A percentile compares a stretch with the other conserved stretches of the same genome.
These are phyloP conservation scores for Morone saxatilis DNA, from an alignment of 2,113 vertebrate genomes.

Conservation along the genomic window DNA sequence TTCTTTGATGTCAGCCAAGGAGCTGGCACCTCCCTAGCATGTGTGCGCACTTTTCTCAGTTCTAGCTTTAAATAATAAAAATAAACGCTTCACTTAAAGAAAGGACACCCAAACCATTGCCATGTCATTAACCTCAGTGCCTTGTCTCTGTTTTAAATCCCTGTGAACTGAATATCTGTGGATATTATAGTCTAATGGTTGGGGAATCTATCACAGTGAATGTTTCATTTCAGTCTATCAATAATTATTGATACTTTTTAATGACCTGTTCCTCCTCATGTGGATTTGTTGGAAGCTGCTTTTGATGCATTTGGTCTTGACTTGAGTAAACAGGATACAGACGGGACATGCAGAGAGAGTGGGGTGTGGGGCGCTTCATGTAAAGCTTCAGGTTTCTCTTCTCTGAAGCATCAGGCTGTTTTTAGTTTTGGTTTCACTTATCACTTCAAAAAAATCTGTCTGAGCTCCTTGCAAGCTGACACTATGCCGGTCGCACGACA, in stretches of 20 bases:
- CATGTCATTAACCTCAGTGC: neutral
- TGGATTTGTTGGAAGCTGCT: neutral
- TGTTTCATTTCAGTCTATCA: too few relatives aligned
- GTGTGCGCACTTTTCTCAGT: neutral
- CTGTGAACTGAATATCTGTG: neutral
- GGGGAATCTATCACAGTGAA: too few relatives aligned
- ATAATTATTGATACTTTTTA: too few relatives aligned
- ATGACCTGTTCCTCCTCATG: neutral
- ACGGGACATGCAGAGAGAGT: too few relatives aligned
- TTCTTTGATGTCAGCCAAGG: neutral
- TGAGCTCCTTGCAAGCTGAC: slow-evolving; percentile 4
- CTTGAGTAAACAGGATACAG: neutral
- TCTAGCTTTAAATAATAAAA: neutral
- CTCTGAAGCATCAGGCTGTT: neutral
- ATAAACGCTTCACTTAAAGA: neutral
- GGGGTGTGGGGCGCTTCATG: too few relatives aligned
- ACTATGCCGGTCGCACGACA: neutral
- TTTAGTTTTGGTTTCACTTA: slow-evolving; percentile 26
- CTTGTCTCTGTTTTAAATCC: too few relatives aligned
- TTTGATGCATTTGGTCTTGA: neutral
- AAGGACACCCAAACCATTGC: neutral
- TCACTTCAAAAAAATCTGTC: slow-evolving; percentile 4
- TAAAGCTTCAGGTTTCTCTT: too few relatives aligned
- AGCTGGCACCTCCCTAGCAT: neutral
- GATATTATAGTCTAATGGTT: too few relatives aligned